phyloP scores from a whole-genome alignment of 2,113 vertebrate genomes.

The Aegotheles bennettii region DNA sequence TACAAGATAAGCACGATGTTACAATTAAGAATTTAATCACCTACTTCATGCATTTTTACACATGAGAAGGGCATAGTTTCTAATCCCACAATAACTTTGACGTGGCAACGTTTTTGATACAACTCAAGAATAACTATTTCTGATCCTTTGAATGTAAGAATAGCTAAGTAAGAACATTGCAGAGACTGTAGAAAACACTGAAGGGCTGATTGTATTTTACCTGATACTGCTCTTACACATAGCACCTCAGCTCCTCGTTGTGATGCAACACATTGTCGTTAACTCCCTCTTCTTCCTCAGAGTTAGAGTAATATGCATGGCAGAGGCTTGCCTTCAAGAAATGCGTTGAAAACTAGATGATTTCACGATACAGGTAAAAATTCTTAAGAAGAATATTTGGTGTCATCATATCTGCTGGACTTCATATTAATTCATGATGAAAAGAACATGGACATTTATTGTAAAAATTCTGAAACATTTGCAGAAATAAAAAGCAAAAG shows the following conservation, averaged over 20 bases:
- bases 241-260: rapidly evolving
- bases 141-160: neutral
- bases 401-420: neutral
- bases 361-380: neutral
- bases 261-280: neutral
- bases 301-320: neutral
- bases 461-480: neutral
- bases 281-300: neutral
- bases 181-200: neutral
- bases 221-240: neutral
- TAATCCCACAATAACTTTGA: neutral
- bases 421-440: neutral
- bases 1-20: neutral
- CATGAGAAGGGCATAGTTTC: neutral
- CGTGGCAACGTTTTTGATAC: neutral
- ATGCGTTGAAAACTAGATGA: neutral
- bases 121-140: neutral
- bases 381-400: neutral
- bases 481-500: neutral
- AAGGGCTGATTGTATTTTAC: neutral
- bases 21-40: neutral
- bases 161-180: neutral
- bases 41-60: neutral
- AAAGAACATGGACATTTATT: rapidly evolving
- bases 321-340: neutral